A percentile compares a stretch with the other conserved stretches of the same genome.
These are phyloP conservation scores for Typhlichthys subterraneus DNA, from an alignment of 2,797 vertebrate species.

Conservation along the genomic window DNA sequence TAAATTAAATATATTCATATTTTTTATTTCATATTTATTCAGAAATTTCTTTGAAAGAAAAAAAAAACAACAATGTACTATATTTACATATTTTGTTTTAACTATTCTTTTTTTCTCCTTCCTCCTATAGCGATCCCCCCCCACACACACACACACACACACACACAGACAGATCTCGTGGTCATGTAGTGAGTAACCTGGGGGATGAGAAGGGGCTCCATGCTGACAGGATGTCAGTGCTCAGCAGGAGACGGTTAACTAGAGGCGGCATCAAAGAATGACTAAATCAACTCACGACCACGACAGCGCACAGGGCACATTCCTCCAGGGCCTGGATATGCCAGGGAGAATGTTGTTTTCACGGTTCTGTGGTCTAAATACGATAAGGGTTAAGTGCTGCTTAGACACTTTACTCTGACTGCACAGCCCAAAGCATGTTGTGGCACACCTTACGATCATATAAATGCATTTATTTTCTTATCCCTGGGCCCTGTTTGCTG, in stretches of 20 bases:
- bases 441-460: not conserved
- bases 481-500: not conserved
- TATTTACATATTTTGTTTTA: not conserved
- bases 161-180: constrained; percentile 53
- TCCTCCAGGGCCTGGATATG: constrained; percentile 65
- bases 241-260: constrained; percentile 71
- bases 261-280: constrained; percentile 74
- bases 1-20: not conserved
- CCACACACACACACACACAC: constrained; percentile 24
- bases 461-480: not conserved
- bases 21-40: no score
- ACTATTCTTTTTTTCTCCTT: constrained; percentile 14
- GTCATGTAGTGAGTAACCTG: constrained; percentile 72
- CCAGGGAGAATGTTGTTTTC: constrained; percentile 36
- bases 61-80: not conserved
- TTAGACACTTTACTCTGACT: not conserved
- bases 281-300: constrained; percentile 66
- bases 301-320: constrained; percentile 51
- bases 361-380: constrained; percentile 20
- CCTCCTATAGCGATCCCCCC: constrained; percentile 16
- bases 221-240: constrained; percentile 76
- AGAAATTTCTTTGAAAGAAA: no score
- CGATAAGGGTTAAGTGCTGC: constrained; percentile 6
- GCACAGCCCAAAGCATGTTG: not conserved
- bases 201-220: constrained; percentile 69